Percentiles rank a stretch among this genome's conserved stretches.
Conservation (phyloP, 2,797 vertebrate genomes). For the Lacerta agilis region DNA sequence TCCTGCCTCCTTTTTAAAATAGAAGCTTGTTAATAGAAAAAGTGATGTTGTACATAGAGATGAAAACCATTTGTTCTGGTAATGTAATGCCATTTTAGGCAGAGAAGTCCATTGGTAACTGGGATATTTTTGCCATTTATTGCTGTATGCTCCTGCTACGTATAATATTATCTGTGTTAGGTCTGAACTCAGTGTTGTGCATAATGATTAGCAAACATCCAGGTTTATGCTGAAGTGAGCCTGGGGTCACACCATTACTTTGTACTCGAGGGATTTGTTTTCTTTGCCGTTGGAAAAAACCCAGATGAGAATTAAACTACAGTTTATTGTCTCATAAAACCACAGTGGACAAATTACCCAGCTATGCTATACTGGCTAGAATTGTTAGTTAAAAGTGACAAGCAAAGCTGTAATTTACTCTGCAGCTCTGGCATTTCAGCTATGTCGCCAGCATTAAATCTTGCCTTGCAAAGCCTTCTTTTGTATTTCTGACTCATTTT, state of each 20-base stretch:
- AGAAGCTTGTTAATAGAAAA: slow-evolving; percentile 17
- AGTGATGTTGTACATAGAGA: slow-evolving; percentile 24
- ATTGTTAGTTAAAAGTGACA: slow-evolving; percentile 68
- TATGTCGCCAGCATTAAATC: slow-evolving; percentile 49
- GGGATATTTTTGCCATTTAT: slow-evolving; percentile 19
- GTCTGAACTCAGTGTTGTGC: slow-evolving; percentile 28
- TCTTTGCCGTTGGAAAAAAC: slow-evolving; percentile 48
- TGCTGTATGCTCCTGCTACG: slow-evolving; percentile 21
- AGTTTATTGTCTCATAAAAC: slow-evolving; percentile 62
- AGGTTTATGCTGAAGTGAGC: slow-evolving; percentile 37
- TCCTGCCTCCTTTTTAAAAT: background rate
- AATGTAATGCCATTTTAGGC: background rate
- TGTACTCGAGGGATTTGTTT: slow-evolving; percentile 51
- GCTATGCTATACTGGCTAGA: slow-evolving; percentile 40
- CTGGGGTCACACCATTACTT: slow-evolving; percentile 34
- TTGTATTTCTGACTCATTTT: slow-evolving; percentile 70
- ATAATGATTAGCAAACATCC: slow-evolving; percentile 37
- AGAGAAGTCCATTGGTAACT: background rate
- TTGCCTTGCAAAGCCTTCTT: slow-evolving; percentile 50
- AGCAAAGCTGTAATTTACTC: slow-evolving; percentile 59
- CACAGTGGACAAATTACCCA: slow-evolving; percentile 65
- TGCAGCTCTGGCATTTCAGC: slow-evolving; percentile 51
- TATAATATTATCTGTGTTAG: background rate
- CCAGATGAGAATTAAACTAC: slow-evolving; percentile 52
- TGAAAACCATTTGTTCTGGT: slow-evolving; percentile 30